A percentile compares a stretch with the other conserved stretches of the same genome.
These are phyloP conservation scores for Cydia amplana DNA, from an alignment of 1,140 invertebrate genomes.

Conservation along the genomic window DNA sequence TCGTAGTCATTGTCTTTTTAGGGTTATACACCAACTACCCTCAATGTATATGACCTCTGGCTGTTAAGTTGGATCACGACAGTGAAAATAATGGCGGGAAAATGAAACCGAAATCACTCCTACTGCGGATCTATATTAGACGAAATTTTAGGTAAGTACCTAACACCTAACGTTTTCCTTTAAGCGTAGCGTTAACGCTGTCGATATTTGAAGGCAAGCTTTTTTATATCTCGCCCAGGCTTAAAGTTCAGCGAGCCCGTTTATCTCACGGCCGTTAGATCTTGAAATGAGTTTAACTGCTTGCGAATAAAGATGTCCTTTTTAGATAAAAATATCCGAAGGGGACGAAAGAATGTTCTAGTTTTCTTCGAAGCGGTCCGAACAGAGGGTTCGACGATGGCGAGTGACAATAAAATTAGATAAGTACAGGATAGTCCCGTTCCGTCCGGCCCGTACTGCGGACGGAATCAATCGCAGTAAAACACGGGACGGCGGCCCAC, in stretches of 20 bases:
- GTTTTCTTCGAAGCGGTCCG: conserved; percentile 57
- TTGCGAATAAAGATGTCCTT: conserved; percentile 67
- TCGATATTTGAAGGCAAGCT: conserved; percentile 37
- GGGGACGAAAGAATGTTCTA: conserved; percentile 64
- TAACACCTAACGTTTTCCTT: background rate
- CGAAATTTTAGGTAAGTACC: background rate
- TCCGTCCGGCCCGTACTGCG: conserved; percentile 60
- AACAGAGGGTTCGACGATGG: conserved; percentile 58
- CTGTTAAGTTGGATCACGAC: no score
- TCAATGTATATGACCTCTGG: no score
- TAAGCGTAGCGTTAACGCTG: conserved; percentile 34
- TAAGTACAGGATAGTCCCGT: conserved; percentile 68
- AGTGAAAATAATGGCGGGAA: no score
- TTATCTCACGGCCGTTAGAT: conserved; percentile 50
- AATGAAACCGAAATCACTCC: background rate
- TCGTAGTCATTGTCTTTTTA: no score
- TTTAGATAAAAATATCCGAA: conserved; percentile 64
- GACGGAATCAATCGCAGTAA: conserved; percentile 75
- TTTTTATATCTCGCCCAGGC: conserved; percentile 39
- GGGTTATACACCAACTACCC: no score
- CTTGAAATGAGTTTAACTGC: conserved; percentile 68
- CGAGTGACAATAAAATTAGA: conserved; percentile 78
- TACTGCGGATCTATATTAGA: background rate
- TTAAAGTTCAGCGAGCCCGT: conserved; percentile 37
- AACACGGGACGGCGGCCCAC: conserved; percentile 60